Percentiles rank a stretch among this genome's conserved stretches.
phyloP scores from a whole-genome alignment of 2,113 vertebrate genomes.

The Apteryx owenii region DNA sequence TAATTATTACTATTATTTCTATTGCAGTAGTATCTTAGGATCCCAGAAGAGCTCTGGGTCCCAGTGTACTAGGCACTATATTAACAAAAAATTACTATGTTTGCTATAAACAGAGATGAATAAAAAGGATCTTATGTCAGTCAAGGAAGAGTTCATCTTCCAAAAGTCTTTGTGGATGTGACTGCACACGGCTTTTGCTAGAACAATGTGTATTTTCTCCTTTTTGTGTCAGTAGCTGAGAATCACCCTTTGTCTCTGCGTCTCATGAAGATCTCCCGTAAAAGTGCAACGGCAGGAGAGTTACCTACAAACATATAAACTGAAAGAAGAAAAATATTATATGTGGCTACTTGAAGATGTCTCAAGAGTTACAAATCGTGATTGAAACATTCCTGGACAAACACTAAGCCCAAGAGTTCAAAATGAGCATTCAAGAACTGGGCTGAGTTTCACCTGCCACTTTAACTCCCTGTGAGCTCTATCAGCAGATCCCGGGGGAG shows the following conservation, averaged over 20 bases:
- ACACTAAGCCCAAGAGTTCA: neutral
- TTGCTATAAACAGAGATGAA: conserved; percentile 50
- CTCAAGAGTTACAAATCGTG: conserved; percentile 21
- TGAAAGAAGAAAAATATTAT: conserved; percentile 84
- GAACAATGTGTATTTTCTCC: conserved; percentile 70
- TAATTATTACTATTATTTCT: neutral
- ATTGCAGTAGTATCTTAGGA: neutral
- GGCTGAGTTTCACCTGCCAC: neutral
- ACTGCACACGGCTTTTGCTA: conserved; percentile 68
- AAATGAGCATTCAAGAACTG: neutral
- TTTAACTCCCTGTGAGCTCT: neutral
- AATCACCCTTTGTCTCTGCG: conserved; percentile 80
- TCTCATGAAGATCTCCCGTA: conserved; percentile 78
- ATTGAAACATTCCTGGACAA: conserved; percentile 39
- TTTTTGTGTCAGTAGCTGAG: conserved; percentile 78
- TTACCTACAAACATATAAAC: conserved; percentile 87
- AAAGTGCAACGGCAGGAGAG: conserved; percentile 79
- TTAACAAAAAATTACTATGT: conserved; percentile 11
- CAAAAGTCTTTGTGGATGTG: conserved; percentile 76
- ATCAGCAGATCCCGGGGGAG: neutral
- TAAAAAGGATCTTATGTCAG: conserved; percentile 28
- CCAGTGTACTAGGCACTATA: neutral
- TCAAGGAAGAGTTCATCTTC: conserved; percentile 74
- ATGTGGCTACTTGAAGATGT: conserved; percentile 56
- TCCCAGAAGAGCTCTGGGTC: neutral